Conservation (phyloP, 2,888 invertebrate genomes). For the Notocelia uddmanniana region DNA sequence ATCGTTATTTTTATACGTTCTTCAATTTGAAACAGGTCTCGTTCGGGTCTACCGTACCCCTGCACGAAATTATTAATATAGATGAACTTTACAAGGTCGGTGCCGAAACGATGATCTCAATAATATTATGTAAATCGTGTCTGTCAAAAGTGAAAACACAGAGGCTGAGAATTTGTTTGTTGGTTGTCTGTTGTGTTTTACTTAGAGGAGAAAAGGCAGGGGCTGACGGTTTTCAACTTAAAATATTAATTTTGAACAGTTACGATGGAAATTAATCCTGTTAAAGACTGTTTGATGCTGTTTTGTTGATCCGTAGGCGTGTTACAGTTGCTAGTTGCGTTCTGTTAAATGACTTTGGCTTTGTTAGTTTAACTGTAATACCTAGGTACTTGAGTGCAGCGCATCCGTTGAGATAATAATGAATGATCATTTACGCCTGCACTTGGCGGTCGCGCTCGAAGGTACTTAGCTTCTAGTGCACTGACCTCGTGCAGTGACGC, state of each 20-base stretch:
- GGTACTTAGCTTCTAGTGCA: neutral
- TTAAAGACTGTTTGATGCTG: neutral
- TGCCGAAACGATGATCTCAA: slow-evolving; percentile 8
- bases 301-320: neutral
- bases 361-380: neutral
- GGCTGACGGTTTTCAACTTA: slow-evolving; percentile 14
- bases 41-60: no score
- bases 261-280: slow-evolving; percentile 12
- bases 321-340: neutral
- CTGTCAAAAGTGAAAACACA: slow-evolving; percentile 7
- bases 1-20: no score
- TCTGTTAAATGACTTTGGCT: neutral
- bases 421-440: slow-evolving; percentile 1
- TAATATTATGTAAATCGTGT: slow-evolving; percentile 15
- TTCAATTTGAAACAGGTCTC: no score
- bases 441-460: neutral
- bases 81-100: no score
- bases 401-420: neutral
- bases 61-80: no score
- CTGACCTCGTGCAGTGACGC: neutral
- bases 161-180: slow-evolving; percentile 17
- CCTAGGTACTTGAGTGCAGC: neutral
- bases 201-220: slow-evolving; percentile 16
- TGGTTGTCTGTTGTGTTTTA: slow-evolving; percentile 29
- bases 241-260: slow-evolving; percentile 20